Evolutionary conservation across 1,140 invertebrate species (phyloP).

Genomic region (Eupristina koningsbergeri): DNA sequence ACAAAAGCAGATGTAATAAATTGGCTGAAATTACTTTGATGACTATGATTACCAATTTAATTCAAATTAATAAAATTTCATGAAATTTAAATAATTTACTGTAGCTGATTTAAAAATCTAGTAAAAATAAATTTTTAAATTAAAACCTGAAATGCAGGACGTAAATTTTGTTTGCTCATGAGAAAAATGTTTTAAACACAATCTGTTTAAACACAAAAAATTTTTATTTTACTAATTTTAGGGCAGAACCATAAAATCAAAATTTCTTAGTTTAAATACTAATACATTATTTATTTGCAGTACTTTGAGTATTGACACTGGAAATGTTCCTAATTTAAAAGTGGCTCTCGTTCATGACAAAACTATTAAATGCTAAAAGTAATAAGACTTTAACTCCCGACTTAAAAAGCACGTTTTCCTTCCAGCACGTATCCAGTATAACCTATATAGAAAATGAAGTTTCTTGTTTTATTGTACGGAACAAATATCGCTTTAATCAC

Average conservation of each 20-base stretch:
- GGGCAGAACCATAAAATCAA: neutral
- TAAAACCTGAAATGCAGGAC: no score
- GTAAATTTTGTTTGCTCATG: no score
- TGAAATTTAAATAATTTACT: no score
- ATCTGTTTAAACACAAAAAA: no score
- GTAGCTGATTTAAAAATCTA: no score
- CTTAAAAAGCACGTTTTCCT: neutral
- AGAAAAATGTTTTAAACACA: no score
- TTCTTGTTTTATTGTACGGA: neutral
- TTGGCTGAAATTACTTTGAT: no score
- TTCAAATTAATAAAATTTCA: no score
- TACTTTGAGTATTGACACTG: neutral
- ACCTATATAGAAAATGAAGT: neutral
- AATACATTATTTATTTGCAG: neutral
- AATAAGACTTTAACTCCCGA: neutral
- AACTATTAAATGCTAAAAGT: neutral
- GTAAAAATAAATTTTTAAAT: no score
- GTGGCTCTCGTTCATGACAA: neutral
- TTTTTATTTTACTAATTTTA: no score
- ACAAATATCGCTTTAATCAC: neutral
- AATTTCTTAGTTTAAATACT: neutral
- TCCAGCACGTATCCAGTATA: neutral
- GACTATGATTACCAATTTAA: no score
- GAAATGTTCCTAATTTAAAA: neutral
- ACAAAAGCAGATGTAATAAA: no score